Conservation (phyloP, 2,888 invertebrate genomes). For the Callimorpha dominula region DNA sequence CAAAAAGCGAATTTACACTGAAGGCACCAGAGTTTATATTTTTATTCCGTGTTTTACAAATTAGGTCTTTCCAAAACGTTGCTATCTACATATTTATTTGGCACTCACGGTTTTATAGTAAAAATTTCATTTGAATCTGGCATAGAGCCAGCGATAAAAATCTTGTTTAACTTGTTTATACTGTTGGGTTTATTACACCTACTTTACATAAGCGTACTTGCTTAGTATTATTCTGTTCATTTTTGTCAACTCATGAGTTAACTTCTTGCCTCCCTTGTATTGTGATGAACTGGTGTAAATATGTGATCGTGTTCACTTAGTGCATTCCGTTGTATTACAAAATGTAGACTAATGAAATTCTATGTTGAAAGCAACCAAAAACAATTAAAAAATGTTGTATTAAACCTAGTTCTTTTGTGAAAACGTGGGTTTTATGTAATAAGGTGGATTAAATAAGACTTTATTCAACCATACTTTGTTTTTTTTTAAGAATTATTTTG, state of each 20-base stretch:
- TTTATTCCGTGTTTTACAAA: constrained; percentile 19
- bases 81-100: constrained; percentile 47
- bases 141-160: constrained; percentile 57
- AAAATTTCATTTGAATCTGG: constrained; percentile 62
- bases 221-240: constrained; percentile 44
- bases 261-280: constrained; percentile 22
- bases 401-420: not conserved
- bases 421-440: not conserved
- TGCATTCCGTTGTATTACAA: not conserved
- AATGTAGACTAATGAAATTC: not conserved
- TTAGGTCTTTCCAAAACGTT: constrained; percentile 29
- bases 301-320: constrained; percentile 22
- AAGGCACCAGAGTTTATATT: not conserved
- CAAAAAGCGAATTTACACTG: no score
- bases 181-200: constrained; percentile 55
- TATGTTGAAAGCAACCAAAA: not conserved
- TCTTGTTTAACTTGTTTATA: constrained; percentile 57
- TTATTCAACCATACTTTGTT: not conserved
- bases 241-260: constrained; percentile 37
- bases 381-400: not conserved
- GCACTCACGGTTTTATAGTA: constrained; percentile 44
- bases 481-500: not conserved
- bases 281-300: constrained; percentile 14
- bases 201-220: constrained; percentile 54
- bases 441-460: not conserved